Evolutionary conservation across 2,113 vertebrate genomes (phyloP).

Genomic region (Bombycilla garrulus): DNA sequence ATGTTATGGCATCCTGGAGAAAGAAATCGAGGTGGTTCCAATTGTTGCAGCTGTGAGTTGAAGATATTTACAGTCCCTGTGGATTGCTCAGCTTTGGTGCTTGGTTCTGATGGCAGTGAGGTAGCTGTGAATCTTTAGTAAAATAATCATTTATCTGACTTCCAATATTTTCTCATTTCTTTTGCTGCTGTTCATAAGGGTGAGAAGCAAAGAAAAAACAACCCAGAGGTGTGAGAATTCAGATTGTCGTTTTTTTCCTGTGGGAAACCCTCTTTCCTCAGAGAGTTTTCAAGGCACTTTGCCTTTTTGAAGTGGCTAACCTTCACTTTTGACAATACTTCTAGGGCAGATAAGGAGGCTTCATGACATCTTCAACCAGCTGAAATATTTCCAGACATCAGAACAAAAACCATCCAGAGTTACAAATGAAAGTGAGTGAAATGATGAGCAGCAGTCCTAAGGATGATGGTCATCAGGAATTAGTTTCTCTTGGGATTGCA

Average conservation of each 20-base stretch:
- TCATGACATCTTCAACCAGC: background rate
- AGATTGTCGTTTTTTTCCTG: background rate
- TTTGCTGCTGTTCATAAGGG: background rate
- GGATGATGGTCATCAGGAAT: background rate
- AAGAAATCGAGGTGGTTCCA: background rate
- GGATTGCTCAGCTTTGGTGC: background rate
- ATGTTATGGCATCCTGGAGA: background rate
- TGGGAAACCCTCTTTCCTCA: background rate
- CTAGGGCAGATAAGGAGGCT: background rate
- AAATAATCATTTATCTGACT: background rate
- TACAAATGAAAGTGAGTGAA: background rate
- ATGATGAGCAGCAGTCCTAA: background rate
- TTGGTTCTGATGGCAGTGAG: background rate
- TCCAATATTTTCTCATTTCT: background rate
- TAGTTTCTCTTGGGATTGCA: background rate
- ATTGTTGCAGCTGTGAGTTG: background rate
- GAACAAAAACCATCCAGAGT: background rate
- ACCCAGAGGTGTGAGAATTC: background rate
- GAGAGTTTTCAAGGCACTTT: background rate
- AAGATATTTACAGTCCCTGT: background rate
- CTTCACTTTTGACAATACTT: background rate
- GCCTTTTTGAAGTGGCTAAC: constrained; percentile 5
- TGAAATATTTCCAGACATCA: background rate
- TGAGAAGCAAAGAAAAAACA: background rate
- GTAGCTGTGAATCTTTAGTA: background rate